phyloP scores from a whole-genome alignment of 2,113 vertebrate species.

The Saccopteryx leptura region DNA sequence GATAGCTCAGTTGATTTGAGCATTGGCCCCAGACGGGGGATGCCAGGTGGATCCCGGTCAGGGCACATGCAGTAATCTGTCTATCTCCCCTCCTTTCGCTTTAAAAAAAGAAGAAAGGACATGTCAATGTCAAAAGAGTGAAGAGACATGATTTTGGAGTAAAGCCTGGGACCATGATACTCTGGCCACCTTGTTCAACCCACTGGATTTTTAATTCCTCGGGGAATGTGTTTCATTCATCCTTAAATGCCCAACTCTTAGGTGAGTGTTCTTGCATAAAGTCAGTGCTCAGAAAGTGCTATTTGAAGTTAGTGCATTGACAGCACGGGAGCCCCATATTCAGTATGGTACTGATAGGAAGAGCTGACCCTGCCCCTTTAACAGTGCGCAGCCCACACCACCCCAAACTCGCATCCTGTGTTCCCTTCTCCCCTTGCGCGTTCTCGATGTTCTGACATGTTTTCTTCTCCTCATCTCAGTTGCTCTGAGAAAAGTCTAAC shows the following conservation, averaged over 20 bases:
- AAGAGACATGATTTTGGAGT: neutral
- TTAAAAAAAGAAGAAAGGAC: neutral
- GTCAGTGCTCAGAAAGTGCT: neutral
- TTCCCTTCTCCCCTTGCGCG: neutral
- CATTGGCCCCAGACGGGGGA: no score
- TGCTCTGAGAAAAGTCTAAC: neutral
- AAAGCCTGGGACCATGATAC: fast-evolving
- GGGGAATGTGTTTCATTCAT: neutral
- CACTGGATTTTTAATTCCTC: neutral
- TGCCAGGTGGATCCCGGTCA: no score
- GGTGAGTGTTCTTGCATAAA: neutral
- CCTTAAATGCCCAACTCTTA: no score
- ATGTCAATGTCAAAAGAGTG: neutral
- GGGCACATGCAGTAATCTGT: no score
- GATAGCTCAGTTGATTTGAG: no score
- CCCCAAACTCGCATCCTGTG: neutral
- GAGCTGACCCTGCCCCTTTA: neutral
- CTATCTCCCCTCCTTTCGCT: no score
- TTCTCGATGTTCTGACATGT: neutral
- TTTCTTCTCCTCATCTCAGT: neutral
- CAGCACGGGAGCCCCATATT: neutral
- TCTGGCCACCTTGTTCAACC: neutral
- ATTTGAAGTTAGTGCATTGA: neutral
- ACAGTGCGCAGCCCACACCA: no score
- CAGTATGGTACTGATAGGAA: neutral